phyloP scores from a whole-genome alignment of 2,797 vertebrate genomes.

The Buceros bicornis region DNA sequence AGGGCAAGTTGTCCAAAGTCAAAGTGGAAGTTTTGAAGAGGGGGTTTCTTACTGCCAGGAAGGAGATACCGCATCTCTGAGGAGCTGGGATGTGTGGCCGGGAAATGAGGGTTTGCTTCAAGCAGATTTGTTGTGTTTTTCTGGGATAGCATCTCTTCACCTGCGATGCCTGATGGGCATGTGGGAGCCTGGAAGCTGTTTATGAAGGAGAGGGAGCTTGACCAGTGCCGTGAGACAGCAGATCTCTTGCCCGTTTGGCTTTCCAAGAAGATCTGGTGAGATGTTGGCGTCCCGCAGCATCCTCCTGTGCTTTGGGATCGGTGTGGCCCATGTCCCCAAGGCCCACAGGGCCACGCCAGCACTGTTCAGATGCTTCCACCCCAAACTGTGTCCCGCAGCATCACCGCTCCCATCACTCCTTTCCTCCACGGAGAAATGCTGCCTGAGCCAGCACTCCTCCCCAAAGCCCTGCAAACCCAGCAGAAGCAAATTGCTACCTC shows the following conservation, averaged over 20 bases:
- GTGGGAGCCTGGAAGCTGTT: not conserved
- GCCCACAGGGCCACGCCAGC: not conserved
- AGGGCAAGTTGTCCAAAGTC: not conserved
- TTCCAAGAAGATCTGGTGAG: not conserved
- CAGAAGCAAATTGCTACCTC: conserved; percentile 16
- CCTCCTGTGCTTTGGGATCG: accelerated
- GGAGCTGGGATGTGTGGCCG: accelerated
- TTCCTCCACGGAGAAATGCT: accelerated
- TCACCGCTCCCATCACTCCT: accelerated
- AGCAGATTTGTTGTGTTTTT: not conserved
- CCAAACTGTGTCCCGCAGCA: accelerated
- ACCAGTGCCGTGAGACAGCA: too few species aligned
- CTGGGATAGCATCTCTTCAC: not conserved
- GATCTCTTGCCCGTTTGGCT: not conserved
- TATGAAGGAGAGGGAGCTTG: not conserved
- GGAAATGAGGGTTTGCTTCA: not conserved
- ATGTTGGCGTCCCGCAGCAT: not conserved
- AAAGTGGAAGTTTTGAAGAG: not conserved
- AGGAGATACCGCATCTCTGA: not conserved
- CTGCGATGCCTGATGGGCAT: accelerated
- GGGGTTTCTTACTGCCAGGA: not conserved
- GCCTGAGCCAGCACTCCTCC: not conserved
- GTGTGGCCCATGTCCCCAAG: not conserved
- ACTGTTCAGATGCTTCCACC: accelerated
- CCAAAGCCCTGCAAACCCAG: not conserved